Evolutionary conservation across 1,140 invertebrate genomes (phyloP), one percentile per base, ranked within the genome.

Genomic region (Notospermus geniculatus): DNA sequence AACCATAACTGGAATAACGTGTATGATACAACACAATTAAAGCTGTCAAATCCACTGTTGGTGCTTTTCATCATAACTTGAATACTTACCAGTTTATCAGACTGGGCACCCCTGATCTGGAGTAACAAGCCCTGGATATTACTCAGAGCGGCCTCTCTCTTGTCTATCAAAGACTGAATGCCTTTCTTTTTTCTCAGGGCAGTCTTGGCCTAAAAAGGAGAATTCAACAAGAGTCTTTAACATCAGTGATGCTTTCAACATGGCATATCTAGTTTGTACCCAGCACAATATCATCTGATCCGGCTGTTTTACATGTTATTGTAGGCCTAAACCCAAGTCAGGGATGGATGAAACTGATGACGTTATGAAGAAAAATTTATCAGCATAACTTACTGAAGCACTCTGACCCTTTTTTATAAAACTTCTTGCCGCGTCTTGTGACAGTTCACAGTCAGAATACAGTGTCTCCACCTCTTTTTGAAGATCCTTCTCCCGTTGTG

Each of bases 181-280:
- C 22, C 4, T n/a, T 39, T 57, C 32, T 57, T 57, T 43, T 27
- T 57, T 32, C 15, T 13, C 36, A 57, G 41, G 23, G 17, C n/a
- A 7, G 32, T 39, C 23, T 57, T 57, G 15, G 56, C 56, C 56
- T 57, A 41, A 19, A 43, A 57, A 19, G n/a, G n/a, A n/a, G n/a
- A n/a, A n/a, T n/a, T n/a, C n/a, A n/a, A n/a, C n/a, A n/a, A n/a
- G n/a, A n/a, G n/a, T n/a, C n/a, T n/a, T n/a, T n/a, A n/a, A n/a
- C n/a, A n/a, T n/a, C n/a, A n/a, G n/a, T n/a, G n/a, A n/a, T n/a
- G n/a, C n/a, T n/a, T n/a, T n/a, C n/a, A n/a, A n/a, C n/a, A n/a
- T n/a, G n/a, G n/a, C n/a, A n/a, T n/a, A n/a, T n/a, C n/a, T n/a
- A n/a, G n/a, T n/a, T n/a, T n/a, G n/a, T n/a, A n/a, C n/a, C n/a